phyloP scores from a whole-genome alignment of 2,888 invertebrate genomes.

The Zaprionus obscuricornis region DNA sequence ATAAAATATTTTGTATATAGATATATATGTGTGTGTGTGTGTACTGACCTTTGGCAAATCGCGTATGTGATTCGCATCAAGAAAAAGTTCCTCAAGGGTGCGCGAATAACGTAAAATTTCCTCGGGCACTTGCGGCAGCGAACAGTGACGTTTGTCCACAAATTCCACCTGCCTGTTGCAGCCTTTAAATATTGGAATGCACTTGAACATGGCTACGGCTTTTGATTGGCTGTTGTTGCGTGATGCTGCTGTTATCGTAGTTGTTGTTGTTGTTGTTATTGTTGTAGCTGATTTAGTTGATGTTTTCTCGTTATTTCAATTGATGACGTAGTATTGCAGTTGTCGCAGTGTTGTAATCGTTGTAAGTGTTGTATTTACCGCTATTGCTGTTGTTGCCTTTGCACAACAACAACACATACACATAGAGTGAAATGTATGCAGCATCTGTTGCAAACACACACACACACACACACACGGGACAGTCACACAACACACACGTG shows the following conservation, averaged over 20 bases:
- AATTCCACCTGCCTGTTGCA: conserved; percentile 99
- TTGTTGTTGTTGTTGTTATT: conserved; percentile 20
- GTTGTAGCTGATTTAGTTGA: conserved; percentile 5
- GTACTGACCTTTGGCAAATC: conserved; percentile 97
- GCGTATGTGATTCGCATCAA: conserved; percentile 99
- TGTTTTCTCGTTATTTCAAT: conserved; percentile 18
- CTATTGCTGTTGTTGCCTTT: conserved; percentile 34
- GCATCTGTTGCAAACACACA: conserved; percentile 57
- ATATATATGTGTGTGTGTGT: not conserved
- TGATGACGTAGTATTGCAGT: conserved; percentile 17
- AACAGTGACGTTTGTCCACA: conserved; percentile 99
- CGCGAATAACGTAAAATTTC: conserved; percentile 98
- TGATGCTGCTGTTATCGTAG: conserved; percentile 4
- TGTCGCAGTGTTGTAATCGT: not conserved
- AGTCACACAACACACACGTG: not conserved
- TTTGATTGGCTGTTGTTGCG: not conserved
- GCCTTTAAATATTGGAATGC: conserved; percentile 97
- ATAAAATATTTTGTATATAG: not conserved
- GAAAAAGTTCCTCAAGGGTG: conserved; percentile 97
- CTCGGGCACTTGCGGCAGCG: conserved; percentile 97
- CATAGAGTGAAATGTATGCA: conserved; percentile 39
- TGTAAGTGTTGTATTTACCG: conserved; percentile 7
- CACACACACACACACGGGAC: conserved; percentile 22
- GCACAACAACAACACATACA: conserved; percentile 46
- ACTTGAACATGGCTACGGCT: conserved; percentile 92